phyloP scores from a whole-genome alignment of 2,888 invertebrate species.

The Hypercompe scribonia region DNA sequence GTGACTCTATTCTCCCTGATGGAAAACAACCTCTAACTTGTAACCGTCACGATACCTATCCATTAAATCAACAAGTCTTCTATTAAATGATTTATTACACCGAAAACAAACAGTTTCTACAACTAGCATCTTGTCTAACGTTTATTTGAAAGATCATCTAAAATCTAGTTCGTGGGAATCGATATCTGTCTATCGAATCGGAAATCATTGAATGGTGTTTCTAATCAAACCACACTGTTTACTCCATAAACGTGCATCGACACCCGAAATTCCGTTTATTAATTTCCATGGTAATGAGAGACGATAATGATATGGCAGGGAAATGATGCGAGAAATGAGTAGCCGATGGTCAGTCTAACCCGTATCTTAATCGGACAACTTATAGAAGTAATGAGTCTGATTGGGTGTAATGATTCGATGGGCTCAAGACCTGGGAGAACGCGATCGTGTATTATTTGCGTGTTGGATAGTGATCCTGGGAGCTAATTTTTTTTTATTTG shows the following conservation, averaged over 20 bases:
- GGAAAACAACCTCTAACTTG: too few relatives aligned
- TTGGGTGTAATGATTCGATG: constrained; percentile 27
- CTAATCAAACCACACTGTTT: constrained; percentile 17
- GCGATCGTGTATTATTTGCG: background rate
- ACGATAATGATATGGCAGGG: constrained; percentile 22
- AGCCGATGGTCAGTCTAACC: constrained; percentile 53
- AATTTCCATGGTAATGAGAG: constrained; percentile 25
- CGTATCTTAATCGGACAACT: constrained; percentile 71
- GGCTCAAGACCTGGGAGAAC: constrained; percentile 11
- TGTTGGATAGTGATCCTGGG: too few relatives aligned
- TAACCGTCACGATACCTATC: too few relatives aligned
- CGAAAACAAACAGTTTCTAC: too few relatives aligned
- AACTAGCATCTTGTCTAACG: background rate
- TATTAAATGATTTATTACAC: too few relatives aligned
- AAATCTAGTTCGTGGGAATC: constrained; percentile 1
- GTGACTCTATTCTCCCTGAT: too few relatives aligned
- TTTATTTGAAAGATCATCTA: background rate
- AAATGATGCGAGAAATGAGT: constrained; percentile 18
- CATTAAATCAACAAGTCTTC: too few relatives aligned
- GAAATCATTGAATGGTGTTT: constrained; percentile 8
- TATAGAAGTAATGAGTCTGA: constrained; percentile 65
- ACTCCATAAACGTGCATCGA: constrained; percentile 20
- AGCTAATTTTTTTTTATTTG: too few relatives aligned
- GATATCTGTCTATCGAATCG: background rate
- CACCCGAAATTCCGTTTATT: constrained; percentile 23